A percentile compares a stretch with the other conserved stretches of the same genome.
These are phyloP conservation scores for Heterodera schachtii DNA, from an alignment of 1,140 invertebrate genomes.

Conservation along the genomic window DNA sequence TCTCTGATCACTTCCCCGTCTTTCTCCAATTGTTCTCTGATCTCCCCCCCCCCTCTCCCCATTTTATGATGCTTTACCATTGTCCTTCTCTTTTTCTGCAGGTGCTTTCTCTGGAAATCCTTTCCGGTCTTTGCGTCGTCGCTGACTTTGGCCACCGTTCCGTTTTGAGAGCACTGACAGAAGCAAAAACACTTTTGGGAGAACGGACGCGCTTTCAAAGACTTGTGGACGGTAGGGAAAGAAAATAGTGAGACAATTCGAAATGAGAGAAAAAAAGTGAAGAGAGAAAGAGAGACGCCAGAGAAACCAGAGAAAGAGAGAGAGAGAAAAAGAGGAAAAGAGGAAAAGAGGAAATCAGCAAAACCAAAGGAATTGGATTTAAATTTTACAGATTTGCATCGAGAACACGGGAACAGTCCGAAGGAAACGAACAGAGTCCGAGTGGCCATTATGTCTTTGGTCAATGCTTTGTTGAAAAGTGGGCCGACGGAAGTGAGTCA, in stretches of 20 bases:
- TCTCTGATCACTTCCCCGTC: no score
- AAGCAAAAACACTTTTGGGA: conserved; percentile 54
- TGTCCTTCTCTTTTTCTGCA: conserved; percentile 40
- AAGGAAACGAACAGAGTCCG: conserved; percentile 67
- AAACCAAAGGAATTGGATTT: conserved; percentile 68
- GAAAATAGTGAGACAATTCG: conserved; percentile 85
- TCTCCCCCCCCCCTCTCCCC: not conserved
- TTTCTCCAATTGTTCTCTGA: not conserved
- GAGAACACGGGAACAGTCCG: conserved; percentile 43
- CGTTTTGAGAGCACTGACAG: conserved; percentile 58
- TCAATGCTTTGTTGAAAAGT: conserved; percentile 94
- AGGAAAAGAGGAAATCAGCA: no score
- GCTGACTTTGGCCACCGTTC: conserved; percentile 57
- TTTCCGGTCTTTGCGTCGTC: conserved; percentile 60
- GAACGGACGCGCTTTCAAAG: conserved; percentile 71
- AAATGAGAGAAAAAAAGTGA: conserved; percentile 91
- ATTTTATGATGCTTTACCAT: not conserved
- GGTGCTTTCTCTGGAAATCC: conserved; percentile 61
- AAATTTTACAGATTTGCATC: conserved; percentile 34
- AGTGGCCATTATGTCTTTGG: conserved; percentile 95
- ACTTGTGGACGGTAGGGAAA: conserved; percentile 88
- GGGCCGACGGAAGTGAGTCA: conserved; percentile 79
- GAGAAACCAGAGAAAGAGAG: conserved; percentile 55
- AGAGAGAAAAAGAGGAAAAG: no score
- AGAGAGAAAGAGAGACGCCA: conserved; percentile 85